Percentiles rank a stretch among this genome's conserved stretches.
These are phyloP conservation scores for Hemithea aestivaria DNA, from an alignment of 2,888 invertebrate genomes.

Conservation along the genomic window DNA sequence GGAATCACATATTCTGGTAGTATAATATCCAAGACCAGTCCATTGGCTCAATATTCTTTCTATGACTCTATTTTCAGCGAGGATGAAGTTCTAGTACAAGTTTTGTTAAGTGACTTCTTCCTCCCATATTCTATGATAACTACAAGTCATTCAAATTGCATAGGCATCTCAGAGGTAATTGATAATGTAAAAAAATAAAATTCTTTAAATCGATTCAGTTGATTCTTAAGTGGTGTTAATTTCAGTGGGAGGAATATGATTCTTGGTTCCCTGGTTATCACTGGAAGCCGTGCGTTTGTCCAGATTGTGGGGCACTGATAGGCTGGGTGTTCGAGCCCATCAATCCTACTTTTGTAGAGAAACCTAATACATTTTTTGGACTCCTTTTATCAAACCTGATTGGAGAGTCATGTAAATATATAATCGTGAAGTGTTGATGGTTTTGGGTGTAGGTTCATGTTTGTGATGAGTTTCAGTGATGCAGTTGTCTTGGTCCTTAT, in stretches of 20 bases:
- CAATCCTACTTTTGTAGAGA: slow-evolving; percentile 26
- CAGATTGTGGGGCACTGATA: slow-evolving; percentile 75
- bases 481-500: slow-evolving; percentile 3
- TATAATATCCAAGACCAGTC: slow-evolving; percentile 41
- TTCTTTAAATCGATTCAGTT: slow-evolving; percentile 2
- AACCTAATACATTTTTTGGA: slow-evolving; percentile 42
- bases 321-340: slow-evolving; percentile 78
- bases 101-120: slow-evolving; percentile 41
- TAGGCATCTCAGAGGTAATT: slow-evolving; percentile 51
- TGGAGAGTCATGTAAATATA: slow-evolving; percentile 58
- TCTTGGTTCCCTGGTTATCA: slow-evolving; percentile 81
- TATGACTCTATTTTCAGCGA: slow-evolving; percentile 47
- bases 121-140: slow-evolving; percentile 49
- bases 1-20: slow-evolving; percentile 38
- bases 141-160: slow-evolving; percentile 41
- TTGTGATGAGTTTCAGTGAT: slow-evolving; percentile 13
- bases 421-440: slow-evolving; percentile 20
- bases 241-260: slow-evolving; percentile 73
- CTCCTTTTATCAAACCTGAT: slow-evolving; percentile 48
- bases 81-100: slow-evolving; percentile 46
- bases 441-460: slow-evolving; percentile 26
- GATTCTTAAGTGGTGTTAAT: slow-evolving; percentile 20
- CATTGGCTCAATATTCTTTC: slow-evolving; percentile 39
- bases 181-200: neutral
- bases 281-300: slow-evolving; percentile 79